Evolutionary conservation across 2,797 vertebrate genomes (phyloP), one percentile per base, ranked within the genome.

Genomic region (Coilia nasus): DNA sequence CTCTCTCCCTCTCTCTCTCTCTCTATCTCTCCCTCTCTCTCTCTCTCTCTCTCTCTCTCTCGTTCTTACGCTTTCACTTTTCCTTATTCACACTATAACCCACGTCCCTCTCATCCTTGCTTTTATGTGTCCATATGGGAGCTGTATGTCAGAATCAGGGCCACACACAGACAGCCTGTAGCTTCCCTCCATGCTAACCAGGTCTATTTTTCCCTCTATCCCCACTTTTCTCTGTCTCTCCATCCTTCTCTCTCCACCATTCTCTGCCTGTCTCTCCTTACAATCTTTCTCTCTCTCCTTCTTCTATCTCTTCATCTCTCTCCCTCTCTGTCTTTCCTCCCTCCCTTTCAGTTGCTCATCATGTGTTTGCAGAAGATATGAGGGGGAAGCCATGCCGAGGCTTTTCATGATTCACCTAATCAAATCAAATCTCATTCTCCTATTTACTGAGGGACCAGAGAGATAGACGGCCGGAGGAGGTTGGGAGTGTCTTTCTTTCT

Each of bases 391-490:
- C 62, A 78, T 44, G 47, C 19, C 62, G 81, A 84, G 82, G 23
- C 64, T 81, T 85, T 87, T 87, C 82, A 90, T 86, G 85, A 88
- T 88, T 87, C 71, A 81, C 41, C 28, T 56, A 35, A 87, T 83
- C 87, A 60, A 71, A 83, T 85, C 84, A 78, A 86, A 86, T 86
- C 85, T 83, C 28, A 86, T 86, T 85, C 17, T 81, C 83, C 64
- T 84, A 78, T 57, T 54, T 67, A 31, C 83, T 82, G 71, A 44
- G 28, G 35, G 28, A 15, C 31, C 1, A 54, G 50, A 54, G 50
- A 54, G 50, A 54, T 2, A 54, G 50, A 54, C 1, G 14, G 50
- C n/a, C n/a, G n/a, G 9, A 35, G 23, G 64, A 56, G 57, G 47
- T 47, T 21, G 64, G 81, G 17, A 28, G 50, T 11, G 25, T 28